phyloP scores from a whole-genome alignment of 2,888 invertebrate species.

The Timema podura region DNA sequence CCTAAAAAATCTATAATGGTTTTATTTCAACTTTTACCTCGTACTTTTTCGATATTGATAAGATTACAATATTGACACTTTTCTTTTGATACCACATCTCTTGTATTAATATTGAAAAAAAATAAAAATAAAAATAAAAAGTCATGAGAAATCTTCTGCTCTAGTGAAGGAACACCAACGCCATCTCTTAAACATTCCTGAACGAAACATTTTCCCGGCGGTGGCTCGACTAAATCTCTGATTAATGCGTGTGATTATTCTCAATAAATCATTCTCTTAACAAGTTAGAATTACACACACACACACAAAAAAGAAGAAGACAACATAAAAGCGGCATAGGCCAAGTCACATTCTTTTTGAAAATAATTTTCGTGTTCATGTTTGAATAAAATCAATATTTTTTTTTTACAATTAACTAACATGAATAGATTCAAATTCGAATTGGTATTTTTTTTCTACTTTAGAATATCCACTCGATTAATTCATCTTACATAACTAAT shows the following conservation, averaged over 20 bases:
- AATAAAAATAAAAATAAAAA: too few species aligned
- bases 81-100: too few species aligned
- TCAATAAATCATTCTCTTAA: constrained; percentile 13
- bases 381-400: constrained; percentile 16
- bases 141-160: too few species aligned
- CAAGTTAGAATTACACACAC: background rate
- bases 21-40: too few species aligned
- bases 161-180: too few species aligned
- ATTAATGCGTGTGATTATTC: constrained; percentile 11
- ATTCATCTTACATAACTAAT: constrained; percentile 10
- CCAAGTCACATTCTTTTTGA: constrained; percentile 13
- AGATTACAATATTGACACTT: too few species aligned
- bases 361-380: constrained; percentile 6
- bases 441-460: too few species aligned
- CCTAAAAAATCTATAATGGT: too few species aligned
- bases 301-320: background rate
- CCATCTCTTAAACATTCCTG: too few species aligned
- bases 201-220: background rate
- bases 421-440: too few species aligned
- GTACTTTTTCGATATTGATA: too few species aligned
- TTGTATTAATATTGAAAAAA: too few species aligned
- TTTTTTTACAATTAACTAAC: background rate
- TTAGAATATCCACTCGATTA: background rate
- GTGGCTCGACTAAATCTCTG: background rate
- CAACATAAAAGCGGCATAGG: background rate